Base-by-base conservation (phyloP, 2,797 vertebrate species). In the Lithobates pipiens region DNA sequence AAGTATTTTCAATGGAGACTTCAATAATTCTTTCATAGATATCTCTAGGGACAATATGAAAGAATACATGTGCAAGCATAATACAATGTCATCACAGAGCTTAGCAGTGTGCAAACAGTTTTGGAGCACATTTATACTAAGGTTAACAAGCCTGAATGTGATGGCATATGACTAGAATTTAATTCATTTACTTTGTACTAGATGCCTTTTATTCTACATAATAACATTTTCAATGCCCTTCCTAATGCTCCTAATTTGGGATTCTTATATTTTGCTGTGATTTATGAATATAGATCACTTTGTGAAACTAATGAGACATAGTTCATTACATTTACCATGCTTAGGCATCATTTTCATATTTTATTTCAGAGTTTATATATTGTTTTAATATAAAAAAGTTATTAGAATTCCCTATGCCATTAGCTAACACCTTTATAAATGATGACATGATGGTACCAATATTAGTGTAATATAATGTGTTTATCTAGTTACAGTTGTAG, bases 181-280 rank as follows among this genome's bases (percentile, higher is more conserved):
- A 85, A 80, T 80, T 80, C 27, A 80, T 85, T 80, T 80, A 80
- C 42, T 68, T 36, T 69, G 21, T 76, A 68, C 77, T 63, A 85
- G 84, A 57, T 57, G 71, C 27, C 77, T 80, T 75, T 73, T 65
- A 74, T 80, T 61, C 57, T 73, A 10, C 76, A 54, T 75, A 75
- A 68, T 75, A 75, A 80, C 70, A 85, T 75, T 74, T 75, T 27
- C 36, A 84, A 72, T 63, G 54, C 54, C n/a, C 9, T 85, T 74
- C 29, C 39, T 80, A 75, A 69, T 85, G 61, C 61, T 74, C 57
- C 76, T 54, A 80, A 85, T 50, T 68, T 39, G 57, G 54, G 70
- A 78, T 63, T 10, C 44, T 80, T 73, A 3, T 3, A 68, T 3
- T 25, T 57, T 27, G 42, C 2, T 23, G 21, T 80, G 29, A 80